phyloP scores from a whole-genome alignment of 2,888 invertebrate species.

The Diloba caeruleocephala region DNA sequence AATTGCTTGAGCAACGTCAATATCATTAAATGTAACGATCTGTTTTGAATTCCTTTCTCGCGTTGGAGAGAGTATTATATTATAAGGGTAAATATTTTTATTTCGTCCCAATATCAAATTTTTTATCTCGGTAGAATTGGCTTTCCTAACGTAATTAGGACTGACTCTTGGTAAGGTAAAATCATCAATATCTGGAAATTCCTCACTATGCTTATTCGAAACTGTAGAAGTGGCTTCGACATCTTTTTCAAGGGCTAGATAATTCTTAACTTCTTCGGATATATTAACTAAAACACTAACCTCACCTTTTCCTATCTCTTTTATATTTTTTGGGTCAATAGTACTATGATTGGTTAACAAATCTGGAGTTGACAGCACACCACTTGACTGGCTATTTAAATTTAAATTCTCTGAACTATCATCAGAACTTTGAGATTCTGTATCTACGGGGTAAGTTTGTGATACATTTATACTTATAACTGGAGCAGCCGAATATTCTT shows the following conservation, averaged over 20 bases:
- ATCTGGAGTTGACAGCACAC: constrained; percentile 85
- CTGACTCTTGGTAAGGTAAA: constrained; percentile 72
- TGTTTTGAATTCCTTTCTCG: constrained; percentile 72
- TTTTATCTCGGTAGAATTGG: constrained; percentile 68
- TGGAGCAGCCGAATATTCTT: constrained; percentile 77
- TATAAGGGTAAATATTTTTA: constrained; percentile 79
- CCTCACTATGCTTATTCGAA: constrained; percentile 52
- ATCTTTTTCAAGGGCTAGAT: constrained; percentile 7
- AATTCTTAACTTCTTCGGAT: constrained; percentile 13
- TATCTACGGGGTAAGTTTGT: constrained; percentile 83
- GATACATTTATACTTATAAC: constrained; percentile 90
- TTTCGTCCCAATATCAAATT: constrained; percentile 81
- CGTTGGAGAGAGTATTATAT: constrained; percentile 79
- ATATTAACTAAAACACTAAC: constrained; percentile 42
- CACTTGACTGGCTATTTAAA: constrained; percentile 36
- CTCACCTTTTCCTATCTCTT: constrained; percentile 34
- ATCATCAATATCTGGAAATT: constrained; percentile 77
- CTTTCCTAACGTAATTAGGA: constrained; percentile 55
- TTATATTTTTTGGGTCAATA: constrained; percentile 59
- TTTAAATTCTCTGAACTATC: constrained; percentile 76
- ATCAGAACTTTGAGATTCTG: constrained; percentile 83
- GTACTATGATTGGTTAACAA: constrained; percentile 88
- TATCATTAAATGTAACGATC: constrained; percentile 74
- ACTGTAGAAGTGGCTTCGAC: constrained; percentile 25
- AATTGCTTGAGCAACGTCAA: constrained; percentile 38